Evolutionary conservation across 2,888 invertebrate genomes (phyloP).

Genomic region (Lapara coniferarum): DNA sequence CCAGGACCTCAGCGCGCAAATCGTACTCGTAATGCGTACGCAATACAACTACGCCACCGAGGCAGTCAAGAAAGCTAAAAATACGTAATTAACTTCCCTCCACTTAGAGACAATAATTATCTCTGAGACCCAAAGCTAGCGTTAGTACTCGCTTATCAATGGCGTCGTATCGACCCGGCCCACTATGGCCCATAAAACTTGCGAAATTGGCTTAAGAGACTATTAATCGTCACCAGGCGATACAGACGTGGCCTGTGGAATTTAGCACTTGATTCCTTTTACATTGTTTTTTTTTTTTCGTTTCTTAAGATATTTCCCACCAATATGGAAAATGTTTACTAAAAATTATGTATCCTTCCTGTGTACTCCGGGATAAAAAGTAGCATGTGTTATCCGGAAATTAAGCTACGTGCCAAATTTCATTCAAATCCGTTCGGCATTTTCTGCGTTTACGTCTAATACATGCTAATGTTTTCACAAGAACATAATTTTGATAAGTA

Average conservation of each 20-base stretch:
- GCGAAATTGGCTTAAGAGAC: constrained; percentile 37
- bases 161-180: neutral
- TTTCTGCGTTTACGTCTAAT: too few species aligned
- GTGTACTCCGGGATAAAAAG: too few species aligned
- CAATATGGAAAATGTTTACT: too few species aligned
- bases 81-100: neutral
- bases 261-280: constrained; percentile 15
- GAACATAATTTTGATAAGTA: too few species aligned
- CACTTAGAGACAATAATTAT: neutral
- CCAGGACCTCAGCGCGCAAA: too few species aligned
- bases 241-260: neutral
- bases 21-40: too few species aligned
- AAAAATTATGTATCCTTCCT: too few species aligned
- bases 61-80: neutral
- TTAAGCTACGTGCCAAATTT: too few species aligned
- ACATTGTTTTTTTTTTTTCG: neutral
- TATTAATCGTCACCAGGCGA: constrained; percentile 34
- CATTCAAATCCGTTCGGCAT: too few species aligned
- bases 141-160: constrained; percentile 19
- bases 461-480: too few species aligned
- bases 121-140: neutral
- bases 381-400: too few species aligned
- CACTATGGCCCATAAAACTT: constrained; percentile 23
- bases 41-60: too few species aligned
- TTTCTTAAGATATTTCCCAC: neutral